These are phyloP conservation scores for Cirrhinus mrigala DNA, from an alignment of 2,797 vertebrate genomes.

Conservation along the genomic window DNA sequence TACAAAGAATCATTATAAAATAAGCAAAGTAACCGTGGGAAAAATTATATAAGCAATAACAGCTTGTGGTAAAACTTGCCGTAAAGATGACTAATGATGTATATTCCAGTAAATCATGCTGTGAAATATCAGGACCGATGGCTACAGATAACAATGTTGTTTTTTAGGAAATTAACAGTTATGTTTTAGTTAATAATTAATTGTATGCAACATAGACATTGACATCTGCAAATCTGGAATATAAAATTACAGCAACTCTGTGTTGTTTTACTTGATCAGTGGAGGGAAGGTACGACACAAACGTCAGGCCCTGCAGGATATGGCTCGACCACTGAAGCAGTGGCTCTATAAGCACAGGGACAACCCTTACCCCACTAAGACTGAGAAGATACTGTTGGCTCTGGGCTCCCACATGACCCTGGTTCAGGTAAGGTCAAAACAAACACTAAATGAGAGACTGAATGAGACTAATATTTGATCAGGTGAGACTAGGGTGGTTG, in stretches of 20 bases:
- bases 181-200: neutral
- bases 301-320: slow-evolving; percentile 96
- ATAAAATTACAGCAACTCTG: neutral
- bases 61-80: neutral
- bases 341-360: slow-evolving; percentile 99
- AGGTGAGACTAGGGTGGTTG: neutral
- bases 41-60: neutral
- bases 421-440: slow-evolving; percentile 88
- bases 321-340: slow-evolving; percentile 97
- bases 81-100: slow-evolving; percentile 11
- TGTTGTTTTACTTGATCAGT: slow-evolving; percentile 39
- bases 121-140: slow-evolving; percentile 1
- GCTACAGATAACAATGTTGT: neutral
- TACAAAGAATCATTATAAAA: neutral
- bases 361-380: slow-evolving; percentile 99
- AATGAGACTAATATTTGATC: neutral
- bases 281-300: slow-evolving; percentile 93
- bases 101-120: neutral
- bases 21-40: neutral
- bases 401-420: slow-evolving; percentile 98
- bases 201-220: neutral
- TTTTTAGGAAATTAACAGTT: neutral
- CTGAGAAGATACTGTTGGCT: slow-evolving; percentile 96
- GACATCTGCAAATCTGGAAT: neutral
- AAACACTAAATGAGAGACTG: neutral